Percentiles rank a stretch among this genome's conserved stretches.
Evolutionary conservation across 2,797 vertebrate species (phyloP).

Genomic region (Selene dorsalis): DNA sequence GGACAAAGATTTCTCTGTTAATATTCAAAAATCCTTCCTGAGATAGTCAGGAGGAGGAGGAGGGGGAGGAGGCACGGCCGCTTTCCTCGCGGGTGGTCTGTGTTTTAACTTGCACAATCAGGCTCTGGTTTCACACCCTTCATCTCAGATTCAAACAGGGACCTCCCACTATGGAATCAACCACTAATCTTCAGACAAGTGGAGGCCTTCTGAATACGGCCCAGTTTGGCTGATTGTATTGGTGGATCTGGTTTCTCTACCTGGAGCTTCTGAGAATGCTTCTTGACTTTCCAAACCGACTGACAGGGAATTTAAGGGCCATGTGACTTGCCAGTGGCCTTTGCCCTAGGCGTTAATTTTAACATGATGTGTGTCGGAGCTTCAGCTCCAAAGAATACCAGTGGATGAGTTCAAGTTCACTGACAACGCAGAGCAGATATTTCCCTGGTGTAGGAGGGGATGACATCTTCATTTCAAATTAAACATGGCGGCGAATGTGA

Average conservation of each 20-base stretch:
- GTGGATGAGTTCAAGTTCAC: constrained; percentile 28
- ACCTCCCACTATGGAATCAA: constrained; percentile 75
- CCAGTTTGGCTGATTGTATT: constrained; percentile 58
- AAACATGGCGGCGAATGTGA: constrained; percentile 6
- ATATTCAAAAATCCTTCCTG: constrained; percentile 57
- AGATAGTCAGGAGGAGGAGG: constrained; percentile 12
- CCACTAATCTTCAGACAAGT: constrained; percentile 70
- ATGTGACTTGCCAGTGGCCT: neutral
- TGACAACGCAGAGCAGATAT: constrained; percentile 4
- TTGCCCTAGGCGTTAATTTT: constrained; percentile 18
- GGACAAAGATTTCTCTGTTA: constrained; percentile 25
- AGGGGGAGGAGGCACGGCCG: constrained; percentile 29
- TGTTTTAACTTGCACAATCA: constrained; percentile 73
- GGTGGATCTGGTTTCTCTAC: constrained; percentile 65
- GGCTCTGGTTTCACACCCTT: constrained; percentile 78
- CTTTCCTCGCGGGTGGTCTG: constrained; percentile 73
- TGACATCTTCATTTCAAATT: constrained; percentile 29
- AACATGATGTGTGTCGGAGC: constrained; percentile 4
- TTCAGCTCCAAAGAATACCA: constrained; percentile 24
- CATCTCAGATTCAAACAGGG: constrained; percentile 73
- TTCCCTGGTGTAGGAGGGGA: neutral
- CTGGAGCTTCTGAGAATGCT: constrained; percentile 40
- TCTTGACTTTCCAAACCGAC: constrained; percentile 1
- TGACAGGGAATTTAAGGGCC: constrained; percentile 23
- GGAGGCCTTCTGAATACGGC: constrained; percentile 54